Percentiles rank a stretch among this genome's conserved stretches.
These are phyloP conservation scores for Chrysodeixis includens DNA, from an alignment of 2,888 invertebrate species.

Conservation along the genomic window DNA sequence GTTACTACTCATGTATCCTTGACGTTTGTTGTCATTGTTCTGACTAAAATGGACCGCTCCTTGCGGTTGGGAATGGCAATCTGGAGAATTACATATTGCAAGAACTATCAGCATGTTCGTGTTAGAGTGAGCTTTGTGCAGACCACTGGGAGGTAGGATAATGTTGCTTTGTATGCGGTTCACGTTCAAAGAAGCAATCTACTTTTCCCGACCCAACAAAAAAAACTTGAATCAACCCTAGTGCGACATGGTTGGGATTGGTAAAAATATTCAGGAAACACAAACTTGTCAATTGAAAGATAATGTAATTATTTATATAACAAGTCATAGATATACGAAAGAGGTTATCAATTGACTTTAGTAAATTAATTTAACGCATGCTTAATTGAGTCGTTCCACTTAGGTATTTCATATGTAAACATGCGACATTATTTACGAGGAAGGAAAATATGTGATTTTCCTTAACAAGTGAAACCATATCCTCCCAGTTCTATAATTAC, in stretches of 20 bases:
- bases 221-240: neutral
- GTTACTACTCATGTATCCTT: constrained; percentile 59
- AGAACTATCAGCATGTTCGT: constrained; percentile 27
- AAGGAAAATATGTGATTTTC: constrained; percentile 37
- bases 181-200: constrained; percentile 14
- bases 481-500: constrained; percentile 9
- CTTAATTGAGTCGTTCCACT: constrained; percentile 23
- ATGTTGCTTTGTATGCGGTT: constrained; percentile 14
- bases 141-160: constrained; percentile 17
- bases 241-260: neutral
- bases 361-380: constrained; percentile 34
- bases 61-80: constrained; percentile 52
- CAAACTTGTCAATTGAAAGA: constrained; percentile 13
- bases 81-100: constrained; percentile 49
- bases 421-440: constrained; percentile 28
- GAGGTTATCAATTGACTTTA: constrained; percentile 45
- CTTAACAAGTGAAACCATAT: neutral
- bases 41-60: constrained; percentile 55
- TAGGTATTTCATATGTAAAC: constrained; percentile 5
- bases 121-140: constrained; percentile 37
- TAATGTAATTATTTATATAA: constrained; percentile 25
- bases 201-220: constrained; percentile 6
- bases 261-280: constrained; percentile 1
- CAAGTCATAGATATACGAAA: constrained; percentile 32
- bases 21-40: constrained; percentile 61